Conservation (phyloP, 2,797 vertebrate genomes). For the Nannoperca obscura region DNA sequence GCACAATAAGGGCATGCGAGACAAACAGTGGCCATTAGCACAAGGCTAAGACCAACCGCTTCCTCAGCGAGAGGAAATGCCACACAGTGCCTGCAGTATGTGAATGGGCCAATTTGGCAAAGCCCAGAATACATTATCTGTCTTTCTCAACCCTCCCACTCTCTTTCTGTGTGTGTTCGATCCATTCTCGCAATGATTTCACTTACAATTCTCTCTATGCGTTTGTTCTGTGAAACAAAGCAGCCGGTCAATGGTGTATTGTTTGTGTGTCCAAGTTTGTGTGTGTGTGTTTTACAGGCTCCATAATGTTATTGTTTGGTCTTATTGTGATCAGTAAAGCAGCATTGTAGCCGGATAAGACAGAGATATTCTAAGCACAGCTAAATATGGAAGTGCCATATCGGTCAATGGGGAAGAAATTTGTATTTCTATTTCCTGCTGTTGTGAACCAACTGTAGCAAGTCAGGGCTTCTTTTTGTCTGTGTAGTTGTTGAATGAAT, state of each 20-base stretch:
- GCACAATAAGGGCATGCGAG: constrained; percentile 56
- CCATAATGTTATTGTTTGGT: constrained; percentile 76
- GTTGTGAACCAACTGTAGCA: constrained; percentile 61
- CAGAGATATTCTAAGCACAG: constrained; percentile 71
- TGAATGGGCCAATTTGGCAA: constrained; percentile 67
- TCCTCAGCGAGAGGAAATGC: constrained; percentile 67
- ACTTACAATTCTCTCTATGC: constrained; percentile 66
- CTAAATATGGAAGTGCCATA: constrained; percentile 73
- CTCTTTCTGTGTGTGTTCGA: constrained; percentile 61
- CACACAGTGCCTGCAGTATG: constrained; percentile 46
- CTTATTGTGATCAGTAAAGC: constrained; percentile 75
- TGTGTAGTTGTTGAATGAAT: constrained; percentile 41
- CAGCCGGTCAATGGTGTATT: constrained; percentile 76
- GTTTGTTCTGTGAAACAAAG: constrained; percentile 81
- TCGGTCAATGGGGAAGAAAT: constrained; percentile 67
- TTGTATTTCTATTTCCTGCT: constrained; percentile 77
- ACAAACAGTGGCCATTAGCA: constrained; percentile 67
- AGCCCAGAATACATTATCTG: constrained; percentile 61
- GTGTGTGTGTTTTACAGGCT: constrained; percentile 59
- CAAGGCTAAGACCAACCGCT: constrained; percentile 55
- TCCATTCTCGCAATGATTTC: constrained; percentile 74
- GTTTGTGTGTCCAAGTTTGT: constrained; percentile 62
- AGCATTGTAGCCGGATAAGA: constrained; percentile 70
- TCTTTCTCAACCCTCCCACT: constrained; percentile 54
- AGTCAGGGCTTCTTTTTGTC: constrained; percentile 38